Evolutionary conservation across 2,888 invertebrate genomes (phyloP), one percentile per base, ranked within the genome.

Genomic region (Xiphydria camelus): DNA sequence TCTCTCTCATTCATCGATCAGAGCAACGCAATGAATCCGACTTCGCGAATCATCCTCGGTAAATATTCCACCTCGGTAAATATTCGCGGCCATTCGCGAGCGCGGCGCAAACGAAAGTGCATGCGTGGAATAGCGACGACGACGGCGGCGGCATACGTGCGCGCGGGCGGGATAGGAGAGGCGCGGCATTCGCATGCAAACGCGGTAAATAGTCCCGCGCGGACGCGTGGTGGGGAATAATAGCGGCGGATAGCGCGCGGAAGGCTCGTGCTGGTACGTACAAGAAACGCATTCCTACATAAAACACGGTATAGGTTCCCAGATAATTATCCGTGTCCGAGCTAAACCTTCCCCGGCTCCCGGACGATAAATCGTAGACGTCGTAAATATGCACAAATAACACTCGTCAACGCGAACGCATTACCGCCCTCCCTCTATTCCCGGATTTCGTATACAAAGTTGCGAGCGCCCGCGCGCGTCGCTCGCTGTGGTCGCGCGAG

Each of bases 251-350:
- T 12, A 33, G 12, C 15, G n/a, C n/a, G 33, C 18, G 4, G 10
- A 33, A 18, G 18, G 31, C 5, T 15, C 10, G 37, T 23, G 22
- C 25, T 17, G 20, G 19, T 43, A 49, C 53, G 51, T 57, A 62
- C 59, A 62, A 64, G 67, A 66, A 67, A 64, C 59, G 62, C 67
- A 63, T 66, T 67, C 65, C 66, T 57, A 55, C 62, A 61, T 66
- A 66, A 66, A 61, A 56, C 63, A 61, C 60, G 59, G 63, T 59
- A 61, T 63, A 58, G 61, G 57, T 56, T 53, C 61, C 55, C 54
- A 55, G 64, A 66, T 68, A 68, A 66, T 68, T 68, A 66, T 68
- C 66, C 64, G 53, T 51, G 61, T 57, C 45, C 47, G 51, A 50
- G 47, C 41, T 42, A 32, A 23, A 4, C 17, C 26, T 21, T 18